These are phyloP conservation scores for Drosophila erecta DNA, from an alignment of 1,140 invertebrate genomes.

Conservation along the genomic window DNA sequence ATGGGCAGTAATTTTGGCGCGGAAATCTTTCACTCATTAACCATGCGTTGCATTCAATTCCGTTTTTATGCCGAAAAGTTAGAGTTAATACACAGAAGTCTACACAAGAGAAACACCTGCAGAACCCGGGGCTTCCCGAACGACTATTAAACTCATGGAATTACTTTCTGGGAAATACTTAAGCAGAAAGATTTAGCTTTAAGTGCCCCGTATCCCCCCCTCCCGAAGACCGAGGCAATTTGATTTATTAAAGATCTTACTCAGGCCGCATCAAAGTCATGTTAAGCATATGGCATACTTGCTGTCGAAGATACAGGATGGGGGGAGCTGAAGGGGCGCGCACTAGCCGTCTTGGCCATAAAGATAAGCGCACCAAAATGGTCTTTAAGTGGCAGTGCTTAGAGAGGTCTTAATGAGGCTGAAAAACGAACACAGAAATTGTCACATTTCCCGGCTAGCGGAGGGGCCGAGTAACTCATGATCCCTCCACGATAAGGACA, in stretches of 20 bases:
- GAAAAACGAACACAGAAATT: conserved; percentile 60
- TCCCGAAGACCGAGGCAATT: conserved; percentile 36
- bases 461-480: conserved; percentile 15
- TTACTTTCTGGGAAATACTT: conserved; percentile 53
- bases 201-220: neutral
- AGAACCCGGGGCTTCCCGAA: neutral
- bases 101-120: conserved; percentile 15
- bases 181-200: conserved; percentile 35
- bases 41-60: neutral
- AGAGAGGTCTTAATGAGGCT: conserved; percentile 61
- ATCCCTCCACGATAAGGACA: conserved; percentile 26
- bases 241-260: conserved; percentile 70
- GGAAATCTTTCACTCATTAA: neutral
- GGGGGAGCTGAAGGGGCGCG: conserved; percentile 1
- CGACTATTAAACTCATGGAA: conserved; percentile 26
- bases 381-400: conserved; percentile 56
- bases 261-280: conserved; percentile 55
- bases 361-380: conserved; percentile 64
- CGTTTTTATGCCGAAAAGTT: neutral
- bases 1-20: no score
- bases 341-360: conserved; percentile 5
- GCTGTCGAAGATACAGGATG: conserved; percentile 9
- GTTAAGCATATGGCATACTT: conserved; percentile 65
- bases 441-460: conserved; percentile 41
- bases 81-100: conserved; percentile 18